Percentiles rank a stretch among this genome's conserved stretches.
Conservation (phyloP, 2,888 invertebrate genomes). For the Synergus gifuensis region DNA sequence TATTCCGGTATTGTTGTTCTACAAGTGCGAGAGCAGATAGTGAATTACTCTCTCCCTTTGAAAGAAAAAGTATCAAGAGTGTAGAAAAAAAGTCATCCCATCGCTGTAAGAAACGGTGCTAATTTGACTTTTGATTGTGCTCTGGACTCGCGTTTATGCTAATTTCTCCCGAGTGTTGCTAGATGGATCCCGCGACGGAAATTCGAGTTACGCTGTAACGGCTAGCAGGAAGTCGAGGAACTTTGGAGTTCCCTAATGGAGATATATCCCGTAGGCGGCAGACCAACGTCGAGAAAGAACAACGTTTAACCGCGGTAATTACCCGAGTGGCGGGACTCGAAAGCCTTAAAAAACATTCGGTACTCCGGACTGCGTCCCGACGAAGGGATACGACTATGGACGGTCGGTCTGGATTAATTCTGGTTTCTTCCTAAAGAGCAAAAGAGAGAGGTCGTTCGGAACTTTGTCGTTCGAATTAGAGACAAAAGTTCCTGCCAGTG, state of each 20-base stretch:
- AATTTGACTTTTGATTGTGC: background rate
- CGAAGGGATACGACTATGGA: conserved; percentile 11
- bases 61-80: background rate
- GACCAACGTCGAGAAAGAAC: conserved; percentile 25
- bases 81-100: too few relatives aligned
- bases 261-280: conserved; percentile 29
- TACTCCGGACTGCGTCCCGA: background rate
- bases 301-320: conserved; percentile 36
- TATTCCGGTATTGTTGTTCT: background rate
- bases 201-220: conserved; percentile 16
- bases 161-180: conserved; percentile 30
- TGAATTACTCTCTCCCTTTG: background rate
- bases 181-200: conserved; percentile 25
- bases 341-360: conserved; percentile 38
- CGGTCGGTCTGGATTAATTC: conserved; percentile 15
- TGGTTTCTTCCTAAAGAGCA: conserved; percentile 17
- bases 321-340: conserved; percentile 19
- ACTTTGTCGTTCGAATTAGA: conserved; percentile 63
- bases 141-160: background rate
- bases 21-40: background rate
- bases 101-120: background rate
- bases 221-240: conserved; percentile 23
- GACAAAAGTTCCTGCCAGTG: conserved; percentile 58
- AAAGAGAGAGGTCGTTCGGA: conserved; percentile 45
- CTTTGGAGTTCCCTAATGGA: conserved; percentile 34